Evolutionary conservation across 2,113 vertebrate genomes (phyloP).

Genomic region (Pangasianodon gigas): DNA sequence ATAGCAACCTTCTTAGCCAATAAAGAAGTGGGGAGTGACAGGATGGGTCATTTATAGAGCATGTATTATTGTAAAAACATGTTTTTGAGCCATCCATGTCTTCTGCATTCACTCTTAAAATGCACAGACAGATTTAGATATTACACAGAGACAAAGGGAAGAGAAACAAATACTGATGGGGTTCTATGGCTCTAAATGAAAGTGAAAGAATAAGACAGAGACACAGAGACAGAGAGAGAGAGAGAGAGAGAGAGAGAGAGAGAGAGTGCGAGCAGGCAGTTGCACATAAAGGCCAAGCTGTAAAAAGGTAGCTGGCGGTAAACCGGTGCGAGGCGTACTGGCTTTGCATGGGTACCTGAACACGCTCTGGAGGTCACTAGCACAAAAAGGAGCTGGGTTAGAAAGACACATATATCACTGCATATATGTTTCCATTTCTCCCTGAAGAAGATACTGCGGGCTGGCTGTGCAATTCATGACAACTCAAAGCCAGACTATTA

Average conservation of each 20-base stretch:
- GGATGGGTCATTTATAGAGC: constrained; percentile 1
- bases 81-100: neutral
- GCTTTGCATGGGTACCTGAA: constrained; percentile 74
- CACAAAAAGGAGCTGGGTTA: constrained; percentile 55
- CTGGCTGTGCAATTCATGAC: constrained; percentile 60
- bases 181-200: constrained; percentile 42
- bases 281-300: constrained; percentile 46
- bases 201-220: neutral
- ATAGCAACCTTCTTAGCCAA: neutral
- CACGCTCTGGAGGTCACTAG: constrained; percentile 70
- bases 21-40: neutral
- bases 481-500: constrained; percentile 32
- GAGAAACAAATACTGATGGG: constrained; percentile 43
- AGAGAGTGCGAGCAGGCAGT: constrained; percentile 39
- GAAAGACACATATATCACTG: constrained; percentile 67
- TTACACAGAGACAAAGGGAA: neutral
- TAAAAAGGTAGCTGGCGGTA: constrained; percentile 70
- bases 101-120: neutral
- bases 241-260: constrained; percentile 6
- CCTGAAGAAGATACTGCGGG: constrained; percentile 68
- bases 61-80: neutral
- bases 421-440: constrained; percentile 69
- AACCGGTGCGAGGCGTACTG: constrained; percentile 68
- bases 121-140: neutral
- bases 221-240: constrained; percentile 11